phyloP scores from a whole-genome alignment of 2,888 invertebrate species.

The Aphidius colemani region DNA sequence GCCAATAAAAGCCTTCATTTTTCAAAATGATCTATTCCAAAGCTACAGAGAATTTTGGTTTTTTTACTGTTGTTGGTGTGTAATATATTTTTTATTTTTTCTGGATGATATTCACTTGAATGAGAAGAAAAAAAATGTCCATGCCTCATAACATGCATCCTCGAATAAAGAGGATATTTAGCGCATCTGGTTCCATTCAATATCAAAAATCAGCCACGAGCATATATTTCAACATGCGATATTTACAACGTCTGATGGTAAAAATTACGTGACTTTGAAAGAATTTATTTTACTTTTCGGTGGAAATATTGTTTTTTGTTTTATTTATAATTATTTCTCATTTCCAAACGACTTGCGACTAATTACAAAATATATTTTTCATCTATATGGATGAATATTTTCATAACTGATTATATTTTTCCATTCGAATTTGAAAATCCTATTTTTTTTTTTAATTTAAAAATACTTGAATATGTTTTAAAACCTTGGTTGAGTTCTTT shows the following conservation, averaged over 20 bases:
- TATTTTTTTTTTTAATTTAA: too few species aligned
- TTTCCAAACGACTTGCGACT: too few species aligned
- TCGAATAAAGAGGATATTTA: conserved; percentile 46
- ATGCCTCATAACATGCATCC: not conserved
- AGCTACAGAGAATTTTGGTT: conserved; percentile 28
- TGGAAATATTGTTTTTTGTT: not conserved
- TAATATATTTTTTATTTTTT: not conserved
- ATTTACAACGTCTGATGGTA: too few species aligned
- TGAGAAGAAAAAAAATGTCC: not conserved
- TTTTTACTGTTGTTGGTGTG: not conserved
- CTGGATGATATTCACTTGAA: not conserved
- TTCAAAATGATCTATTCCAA: conserved; percentile 30
- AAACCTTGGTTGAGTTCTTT: too few species aligned
- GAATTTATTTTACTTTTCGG: not conserved
- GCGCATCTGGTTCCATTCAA: conserved; percentile 51
- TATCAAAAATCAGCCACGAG: conserved; percentile 24
- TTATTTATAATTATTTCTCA: too few species aligned
- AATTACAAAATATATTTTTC: too few species aligned
- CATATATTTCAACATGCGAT: not conserved
- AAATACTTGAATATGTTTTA: too few species aligned
- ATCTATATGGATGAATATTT: too few species aligned
- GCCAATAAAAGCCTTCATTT: conserved; percentile 32
- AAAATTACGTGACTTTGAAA: not conserved
- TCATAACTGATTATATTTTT: too few species aligned
- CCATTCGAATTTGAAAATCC: too few species aligned